phyloP scores from a whole-genome alignment of 2,113 vertebrate species.

The Gasterosteus nipponicus region DNA sequence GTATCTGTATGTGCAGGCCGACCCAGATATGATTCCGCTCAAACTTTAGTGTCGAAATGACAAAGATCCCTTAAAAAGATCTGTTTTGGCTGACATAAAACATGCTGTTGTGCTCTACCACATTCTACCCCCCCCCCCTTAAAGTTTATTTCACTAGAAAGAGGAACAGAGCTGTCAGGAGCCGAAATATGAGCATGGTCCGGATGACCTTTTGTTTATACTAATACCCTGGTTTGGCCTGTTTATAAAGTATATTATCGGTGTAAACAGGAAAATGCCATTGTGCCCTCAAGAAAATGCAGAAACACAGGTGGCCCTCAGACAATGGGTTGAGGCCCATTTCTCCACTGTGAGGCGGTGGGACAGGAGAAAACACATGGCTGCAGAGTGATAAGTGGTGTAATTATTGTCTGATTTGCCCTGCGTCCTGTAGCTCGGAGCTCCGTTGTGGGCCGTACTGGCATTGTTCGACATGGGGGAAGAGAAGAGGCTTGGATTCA shows the following conservation, averaged over 20 bases:
- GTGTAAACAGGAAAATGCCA: constrained; percentile 64
- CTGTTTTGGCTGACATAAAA: constrained; percentile 66
- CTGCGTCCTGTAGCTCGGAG: constrained; percentile 37
- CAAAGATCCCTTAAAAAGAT: constrained; percentile 64
- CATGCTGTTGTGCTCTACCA: constrained; percentile 35
- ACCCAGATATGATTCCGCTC: constrained; percentile 50
- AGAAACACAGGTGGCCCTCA: constrained; percentile 65
- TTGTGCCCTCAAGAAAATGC: constrained; percentile 55
- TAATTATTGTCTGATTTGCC: constrained; percentile 51
- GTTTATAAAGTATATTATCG: constrained; percentile 35
- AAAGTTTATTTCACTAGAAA: constrained; percentile 44
- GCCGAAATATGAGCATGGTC: constrained; percentile 57
- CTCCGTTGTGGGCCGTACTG: constrained; percentile 9
- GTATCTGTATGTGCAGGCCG: constrained; percentile 26
- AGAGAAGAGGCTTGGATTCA: constrained; percentile 38
- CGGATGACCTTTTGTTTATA: constrained; percentile 58
- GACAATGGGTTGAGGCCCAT: constrained; percentile 55
- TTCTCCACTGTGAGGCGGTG: constrained; percentile 52
- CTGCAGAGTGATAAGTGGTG: constrained; percentile 51
- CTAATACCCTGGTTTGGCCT: constrained; percentile 28
- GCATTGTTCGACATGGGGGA: constrained; percentile 22
- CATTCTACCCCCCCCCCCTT: constrained; percentile 22
- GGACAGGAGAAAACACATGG: constrained; percentile 54
- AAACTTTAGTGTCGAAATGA: constrained; percentile 61
- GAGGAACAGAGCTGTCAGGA: constrained; percentile 41